phyloP scores from a whole-genome alignment of 92 coral and sea anemone genomes.

The Heteractis magnifica region DNA sequence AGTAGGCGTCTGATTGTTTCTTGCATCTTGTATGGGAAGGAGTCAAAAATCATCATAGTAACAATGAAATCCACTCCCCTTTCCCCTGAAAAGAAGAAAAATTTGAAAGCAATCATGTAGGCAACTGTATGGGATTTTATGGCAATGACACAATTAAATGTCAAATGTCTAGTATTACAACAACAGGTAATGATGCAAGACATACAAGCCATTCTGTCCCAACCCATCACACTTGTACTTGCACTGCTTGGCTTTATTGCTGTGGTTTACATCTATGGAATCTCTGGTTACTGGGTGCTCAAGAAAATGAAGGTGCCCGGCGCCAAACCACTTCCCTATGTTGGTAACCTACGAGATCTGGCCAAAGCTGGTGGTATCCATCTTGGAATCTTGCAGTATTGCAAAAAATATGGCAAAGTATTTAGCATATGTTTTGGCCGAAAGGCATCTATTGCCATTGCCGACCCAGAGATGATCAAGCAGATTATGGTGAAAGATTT shows the following conservation, averaged over 20 bases:
- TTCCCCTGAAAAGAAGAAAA: too few relatives aligned
- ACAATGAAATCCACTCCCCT: too few relatives aligned
- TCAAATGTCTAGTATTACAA: too few relatives aligned
- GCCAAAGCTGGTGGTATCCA: conserved; percentile 52
- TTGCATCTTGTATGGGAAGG: too few relatives aligned
- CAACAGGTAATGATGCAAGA: not conserved
- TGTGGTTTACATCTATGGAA: conserved; percentile 53
- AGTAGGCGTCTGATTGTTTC: too few relatives aligned
- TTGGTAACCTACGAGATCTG: conserved; percentile 57
- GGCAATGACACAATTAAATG: too few relatives aligned
- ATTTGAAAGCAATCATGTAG: too few relatives aligned
- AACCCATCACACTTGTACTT: not conserved
- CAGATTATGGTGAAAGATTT: conserved; percentile 57
- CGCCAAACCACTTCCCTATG: conserved; percentile 46
- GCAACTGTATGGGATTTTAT: too few relatives aligned
- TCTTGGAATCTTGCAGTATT: conserved; percentile 37
- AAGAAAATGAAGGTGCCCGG: conserved; percentile 51
- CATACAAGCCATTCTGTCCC: not conserved
- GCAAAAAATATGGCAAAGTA: conserved; percentile 49
- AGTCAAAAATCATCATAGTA: too few relatives aligned
- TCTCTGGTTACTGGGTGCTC: conserved; percentile 31
- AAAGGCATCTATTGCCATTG: conserved; percentile 43
- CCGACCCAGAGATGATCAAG: conserved; percentile 58
- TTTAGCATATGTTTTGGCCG: conserved; percentile 51
- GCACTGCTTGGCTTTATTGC: conserved; percentile 17